phyloP scores from a whole-genome alignment of 2,113 vertebrate species.

The Cheirogaleus medius region DNA sequence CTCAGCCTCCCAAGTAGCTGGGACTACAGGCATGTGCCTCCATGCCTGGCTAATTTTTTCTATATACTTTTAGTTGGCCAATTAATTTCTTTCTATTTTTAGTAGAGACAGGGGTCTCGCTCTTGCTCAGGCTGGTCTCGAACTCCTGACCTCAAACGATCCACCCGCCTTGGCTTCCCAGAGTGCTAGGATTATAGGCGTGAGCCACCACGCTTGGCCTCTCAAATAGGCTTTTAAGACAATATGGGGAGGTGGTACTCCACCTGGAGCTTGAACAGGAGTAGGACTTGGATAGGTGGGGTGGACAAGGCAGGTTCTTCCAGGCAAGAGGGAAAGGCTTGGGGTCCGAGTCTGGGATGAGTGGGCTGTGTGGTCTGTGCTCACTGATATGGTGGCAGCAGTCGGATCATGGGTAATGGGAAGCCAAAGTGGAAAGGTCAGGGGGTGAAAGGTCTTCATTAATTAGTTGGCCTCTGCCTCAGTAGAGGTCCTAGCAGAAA shows the following conservation, averaged over 20 bases:
- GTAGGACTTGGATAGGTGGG: neutral
- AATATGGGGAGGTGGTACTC: neutral
- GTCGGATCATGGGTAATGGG: neutral
- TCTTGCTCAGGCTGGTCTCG: too few species aligned
- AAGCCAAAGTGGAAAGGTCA: neutral
- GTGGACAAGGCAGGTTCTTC: neutral
- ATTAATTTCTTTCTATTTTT: too few species aligned
- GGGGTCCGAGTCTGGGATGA: neutral
- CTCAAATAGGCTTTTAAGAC: too few species aligned
- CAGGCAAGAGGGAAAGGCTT: neutral
- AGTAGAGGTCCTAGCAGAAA: neutral
- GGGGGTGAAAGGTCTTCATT: neutral
- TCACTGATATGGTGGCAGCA: neutral
- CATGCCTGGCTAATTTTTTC: too few species aligned
- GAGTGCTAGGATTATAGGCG: fast-evolving
- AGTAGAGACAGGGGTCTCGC: too few species aligned
- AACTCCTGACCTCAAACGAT: too few species aligned
- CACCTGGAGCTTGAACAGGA: neutral
- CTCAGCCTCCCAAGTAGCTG: too few species aligned
- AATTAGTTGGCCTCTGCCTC: neutral
- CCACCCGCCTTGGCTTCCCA: too few species aligned
- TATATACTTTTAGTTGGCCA: too few species aligned
- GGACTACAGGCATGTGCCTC: too few species aligned
- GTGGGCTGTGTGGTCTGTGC: too few species aligned
- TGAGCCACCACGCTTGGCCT: too few species aligned